Evolutionary conservation across 2,113 vertebrate species (phyloP).

Genomic region (Tragelaphus strepsiceros): DNA sequence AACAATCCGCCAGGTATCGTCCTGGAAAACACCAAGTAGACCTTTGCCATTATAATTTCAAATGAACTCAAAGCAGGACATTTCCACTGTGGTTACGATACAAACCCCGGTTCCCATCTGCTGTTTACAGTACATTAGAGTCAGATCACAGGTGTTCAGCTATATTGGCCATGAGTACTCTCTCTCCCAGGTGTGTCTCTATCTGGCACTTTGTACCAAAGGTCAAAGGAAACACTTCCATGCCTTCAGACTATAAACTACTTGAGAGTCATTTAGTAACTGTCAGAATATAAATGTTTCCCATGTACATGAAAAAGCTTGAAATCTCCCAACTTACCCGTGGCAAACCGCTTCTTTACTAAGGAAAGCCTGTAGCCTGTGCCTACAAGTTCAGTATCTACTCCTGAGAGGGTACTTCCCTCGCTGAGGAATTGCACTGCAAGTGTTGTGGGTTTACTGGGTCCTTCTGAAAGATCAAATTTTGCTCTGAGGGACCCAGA

Average conservation of each 20-base stretch:
- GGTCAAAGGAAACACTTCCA: neutral
- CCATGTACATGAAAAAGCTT: neutral
- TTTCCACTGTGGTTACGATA: neutral
- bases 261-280: neutral
- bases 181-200: conserved; percentile 12
- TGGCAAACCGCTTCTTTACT: conserved; percentile 95
- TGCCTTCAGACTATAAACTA: conserved; percentile 19
- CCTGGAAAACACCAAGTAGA: conserved; percentile 83
- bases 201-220: neutral
- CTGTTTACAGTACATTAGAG: conserved; percentile 21
- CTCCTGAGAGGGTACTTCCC: conserved; percentile 93
- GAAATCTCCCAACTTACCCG: conserved; percentile 83
- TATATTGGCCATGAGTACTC: neutral
- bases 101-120: neutral
- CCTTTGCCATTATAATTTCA: conserved; percentile 35
- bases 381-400: conserved; percentile 91
- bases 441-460: conserved; percentile 92
- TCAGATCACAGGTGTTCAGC: neutral
- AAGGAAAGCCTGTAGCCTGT: conserved; percentile 95
- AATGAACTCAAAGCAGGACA: neutral
- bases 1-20: conserved; percentile 97
- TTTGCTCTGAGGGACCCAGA: conserved; percentile 95
- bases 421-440: conserved; percentile 96
- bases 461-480: conserved; percentile 94
- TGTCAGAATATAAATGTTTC: neutral